Conservation (phyloP, 2,113 vertebrate species). For the Sapayoa aenigma region DNA sequence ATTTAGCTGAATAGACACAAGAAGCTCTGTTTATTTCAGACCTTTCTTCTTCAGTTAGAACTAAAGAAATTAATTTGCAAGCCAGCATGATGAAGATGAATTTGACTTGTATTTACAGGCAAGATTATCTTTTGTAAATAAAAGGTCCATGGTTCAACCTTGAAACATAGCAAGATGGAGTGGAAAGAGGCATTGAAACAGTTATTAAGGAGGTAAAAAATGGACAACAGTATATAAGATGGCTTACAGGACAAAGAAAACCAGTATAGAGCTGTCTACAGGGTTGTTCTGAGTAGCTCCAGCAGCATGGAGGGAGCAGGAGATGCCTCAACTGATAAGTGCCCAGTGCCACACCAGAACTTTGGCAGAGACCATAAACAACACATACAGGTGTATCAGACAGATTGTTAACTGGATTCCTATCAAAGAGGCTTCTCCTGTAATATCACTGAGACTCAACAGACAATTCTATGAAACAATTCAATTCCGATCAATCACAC, state of each 20-base stretch:
- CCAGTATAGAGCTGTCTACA: neutral
- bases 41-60: neutral
- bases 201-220: neutral
- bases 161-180: neutral
- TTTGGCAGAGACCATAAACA: neutral
- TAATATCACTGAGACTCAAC: neutral
- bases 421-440: neutral
- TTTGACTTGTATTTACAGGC: neutral
- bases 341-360: neutral
- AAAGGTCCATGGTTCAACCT: neutral
- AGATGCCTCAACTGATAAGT: neutral
- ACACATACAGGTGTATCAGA: accelerated
- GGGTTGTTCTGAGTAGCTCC: neutral
- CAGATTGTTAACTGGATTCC: neutral
- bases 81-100: neutral
- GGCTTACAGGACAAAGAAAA: neutral
- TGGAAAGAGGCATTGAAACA: neutral
- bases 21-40: neutral
- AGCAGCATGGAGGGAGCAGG: neutral
- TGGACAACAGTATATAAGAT: neutral
- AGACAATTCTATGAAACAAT: neutral
- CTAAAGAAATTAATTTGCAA: neutral
- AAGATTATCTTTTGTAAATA: neutral
- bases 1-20: neutral
- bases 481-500: neutral